Base-by-base conservation (phyloP, 2,888 invertebrate genomes). In the Celastrina argiolus region DNA sequence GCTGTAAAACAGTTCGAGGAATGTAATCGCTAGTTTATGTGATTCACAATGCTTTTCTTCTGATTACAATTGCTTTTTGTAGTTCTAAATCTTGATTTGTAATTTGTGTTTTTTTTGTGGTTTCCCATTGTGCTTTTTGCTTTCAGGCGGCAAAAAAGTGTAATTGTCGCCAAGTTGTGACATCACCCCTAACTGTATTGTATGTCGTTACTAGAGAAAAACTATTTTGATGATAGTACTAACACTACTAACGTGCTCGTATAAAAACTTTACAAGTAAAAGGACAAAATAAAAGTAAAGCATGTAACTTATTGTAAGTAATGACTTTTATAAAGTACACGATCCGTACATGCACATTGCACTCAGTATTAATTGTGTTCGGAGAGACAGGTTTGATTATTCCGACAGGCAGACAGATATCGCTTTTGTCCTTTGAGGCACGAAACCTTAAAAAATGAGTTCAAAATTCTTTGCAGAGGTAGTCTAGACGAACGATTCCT, bases 1-100 rank as follows among this genome's bases (percentile, higher is more conserved):
- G 70, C 71, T 68, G 64, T 58, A 18, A 61, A 61, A 71, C 66
- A 69, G 70, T 76, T 74, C 73, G 70, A 67, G 66, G 73, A 72
- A 74, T 36, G 67, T 65, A 59, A 67, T 63, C 67, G 66, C 70
- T 72, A 68, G 70, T 71, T 64, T 22, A 65, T 36, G 68, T 75
- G 74, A 76, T 68, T 75, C 75, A 76, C 65, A 56, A 39, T 61
- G 66, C 68, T 65, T 66, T 67, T 69, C 66, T 56, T 65, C 59
- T 56, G 31, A 42, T 39, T 14, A 41, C 4, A 16, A 16, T 61
- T 31, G 22, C 26, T 51, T 65, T 56, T 56, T 28, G 28, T 58
- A n/a, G n/a, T 31, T 26, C 36, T 18, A n/a, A 34, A 34, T 34
- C 2, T 34, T 51, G 18, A 16, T 28, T 42, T 42, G 39, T 58